phyloP scores from a whole-genome alignment of 1,140 invertebrate genomes.

The Melitaea cinxia region DNA sequence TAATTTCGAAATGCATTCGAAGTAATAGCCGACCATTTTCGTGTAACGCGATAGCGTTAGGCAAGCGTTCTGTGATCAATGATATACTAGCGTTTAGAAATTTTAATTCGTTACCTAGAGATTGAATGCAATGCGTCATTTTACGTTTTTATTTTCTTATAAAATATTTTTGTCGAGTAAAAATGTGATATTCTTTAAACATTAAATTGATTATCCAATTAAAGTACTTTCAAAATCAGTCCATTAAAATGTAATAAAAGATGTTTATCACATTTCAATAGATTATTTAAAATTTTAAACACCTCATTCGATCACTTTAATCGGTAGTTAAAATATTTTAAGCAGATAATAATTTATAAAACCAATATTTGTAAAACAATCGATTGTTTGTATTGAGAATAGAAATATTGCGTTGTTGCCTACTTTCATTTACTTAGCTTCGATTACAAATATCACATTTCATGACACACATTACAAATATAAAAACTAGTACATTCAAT shows the following conservation, averaged over 20 bases:
- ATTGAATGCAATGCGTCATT: background rate
- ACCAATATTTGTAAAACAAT: background rate
- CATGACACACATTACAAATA: background rate
- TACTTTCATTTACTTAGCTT: constrained; percentile 8
- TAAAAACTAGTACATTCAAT: background rate
- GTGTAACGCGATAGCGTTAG: background rate
- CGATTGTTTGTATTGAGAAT: background rate
- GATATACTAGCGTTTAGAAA: constrained; percentile 1
- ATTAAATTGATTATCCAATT: too few species aligned
- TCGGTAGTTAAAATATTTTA: background rate
- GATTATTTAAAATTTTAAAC: too few species aligned
- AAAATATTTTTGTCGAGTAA: background rate
- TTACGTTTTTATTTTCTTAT: background rate
- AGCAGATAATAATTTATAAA: background rate
- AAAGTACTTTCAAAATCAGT: too few species aligned
- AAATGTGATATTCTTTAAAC: too few species aligned
- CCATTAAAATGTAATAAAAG: too few species aligned
- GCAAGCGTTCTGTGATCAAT: background rate
- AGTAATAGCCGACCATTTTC: constrained; percentile 16
- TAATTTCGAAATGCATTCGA: constrained; percentile 23
- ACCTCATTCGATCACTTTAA: too few species aligned
- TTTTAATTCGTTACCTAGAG: background rate
- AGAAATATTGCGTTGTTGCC: constrained; percentile 5
- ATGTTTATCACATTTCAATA: too few species aligned
- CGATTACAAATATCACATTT: constrained; percentile 2